Base-by-base conservation (phyloP, 2,797 vertebrate genomes). In the Enteromius unitaeniatus region DNA sequence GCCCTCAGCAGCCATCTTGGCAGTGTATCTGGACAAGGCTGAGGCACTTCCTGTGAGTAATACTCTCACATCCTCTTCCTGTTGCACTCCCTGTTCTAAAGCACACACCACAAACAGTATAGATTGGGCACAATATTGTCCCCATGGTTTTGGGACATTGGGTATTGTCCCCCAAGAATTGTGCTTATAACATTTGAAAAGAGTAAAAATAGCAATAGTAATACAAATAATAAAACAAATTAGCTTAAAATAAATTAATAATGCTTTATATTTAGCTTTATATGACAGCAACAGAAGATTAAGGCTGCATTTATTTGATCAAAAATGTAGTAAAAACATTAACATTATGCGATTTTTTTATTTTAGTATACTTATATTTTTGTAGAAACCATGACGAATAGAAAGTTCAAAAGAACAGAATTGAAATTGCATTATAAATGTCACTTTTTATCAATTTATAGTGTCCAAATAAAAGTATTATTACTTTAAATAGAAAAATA, bases 11-110 rank as follows among this genome's bases (percentile, higher is more conserved):
- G 96, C 97, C 89, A 96, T 98, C 88, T 93, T 99, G 87, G 94
- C 96, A 3, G 88, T 98, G 8, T 98, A 98, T 92, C 92, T 99
- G 91, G 97, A 99, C 87, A 95, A 95, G 72, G 97, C 97, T n/a
- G 96, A 97, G 89, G 96, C 96, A 1, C 96, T 99, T 89, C 97
- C 97, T n/a, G 97, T 98, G 93, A 97, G 97, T 96, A 88, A 88
- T 31, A 78, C 28, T 78, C 68, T 31, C 49, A 76, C 53, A 58
- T 79, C 67, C 42, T 64, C 40, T 82, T 86, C 72, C 58, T 70
- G 51, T 17, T 70, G 45, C 49, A 28, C 49, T 49, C 51, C 19
- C 21, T 82, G 58, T 82, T 82, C 72, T 60, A 10, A 75, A 21
- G 2, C 73, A 14, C 31, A 55, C 11, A 75, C 69, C 72, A 49